Base-by-base conservation (phyloP, 2,113 vertebrate genomes). In the Macaca mulatta region DNA sequence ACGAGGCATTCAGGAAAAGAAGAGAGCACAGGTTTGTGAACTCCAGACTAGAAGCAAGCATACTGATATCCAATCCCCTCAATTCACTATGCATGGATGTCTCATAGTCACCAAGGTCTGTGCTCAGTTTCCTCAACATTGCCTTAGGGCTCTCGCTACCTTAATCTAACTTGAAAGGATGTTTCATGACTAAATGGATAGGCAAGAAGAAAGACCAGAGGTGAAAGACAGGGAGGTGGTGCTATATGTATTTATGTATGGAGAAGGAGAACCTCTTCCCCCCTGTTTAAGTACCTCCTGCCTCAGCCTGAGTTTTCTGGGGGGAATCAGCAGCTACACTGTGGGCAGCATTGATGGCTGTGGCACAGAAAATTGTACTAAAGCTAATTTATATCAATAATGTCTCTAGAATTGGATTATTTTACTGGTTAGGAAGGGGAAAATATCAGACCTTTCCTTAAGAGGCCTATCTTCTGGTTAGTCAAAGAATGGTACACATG, bases 341-440 rank as follows among this genome's bases (percentile, higher is more conserved):
- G 57, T 75, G 81, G 50, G 74, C 61, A 79, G 59, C 30, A 32
- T 4, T 13, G 30, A 22, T 43, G 85, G 50, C 25, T 17, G 13
- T 85, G 8, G 38, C 16, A 6, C 50, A 75, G 64, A 61, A 83
- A 55, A 70, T 13, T 35, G 50, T 27, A 30, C 10, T 2, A 27
- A 69, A 74, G 48, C 45, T 69, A 45, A 55, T 86, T 40, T 85
- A 43, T 52, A 78, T 45, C 13, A 90, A n/a, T 4, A 45, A 32
- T 52, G 38, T 78, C 72, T 88, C 84, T 43, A 69, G 38, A 87
- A 83, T 12, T 79, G 55, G 16, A 93, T n/a, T 55, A 52, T 67
- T 91, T 74, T n/a, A 90, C 64, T 90, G 40, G 43, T 59, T 27
- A 92, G 48, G 87, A 92, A 90, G 59, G 35, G 82, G 90, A 30